These are phyloP conservation scores for Melanostigma gelatinosum DNA, from an alignment of 2,113 vertebrate genomes.

Conservation along the genomic window DNA sequence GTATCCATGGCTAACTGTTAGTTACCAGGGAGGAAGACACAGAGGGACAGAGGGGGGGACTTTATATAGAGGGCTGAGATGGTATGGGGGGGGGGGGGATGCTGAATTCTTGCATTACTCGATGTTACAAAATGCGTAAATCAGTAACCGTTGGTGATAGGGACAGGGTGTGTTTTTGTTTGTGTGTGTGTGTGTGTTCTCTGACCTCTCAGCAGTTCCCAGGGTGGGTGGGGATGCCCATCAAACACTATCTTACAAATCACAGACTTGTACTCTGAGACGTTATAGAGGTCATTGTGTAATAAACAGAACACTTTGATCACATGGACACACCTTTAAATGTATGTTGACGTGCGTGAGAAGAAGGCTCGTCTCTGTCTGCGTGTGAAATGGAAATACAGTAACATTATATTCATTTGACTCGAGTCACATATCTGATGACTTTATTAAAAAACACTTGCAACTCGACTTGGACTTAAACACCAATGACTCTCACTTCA, in stretches of 20 bases:
- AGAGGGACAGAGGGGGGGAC: not conserved
- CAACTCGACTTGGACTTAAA: not conserved
- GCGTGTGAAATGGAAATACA: not conserved
- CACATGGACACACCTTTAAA: slow-evolving; percentile 20
- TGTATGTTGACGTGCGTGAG: not conserved
- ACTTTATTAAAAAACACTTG: not conserved
- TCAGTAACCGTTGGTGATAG: slow-evolving; percentile 67
- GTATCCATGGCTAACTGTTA: slow-evolving; percentile 70
- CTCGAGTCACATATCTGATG: not conserved
- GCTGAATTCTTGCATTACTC: slow-evolving; percentile 12
- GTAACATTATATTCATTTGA: not conserved
- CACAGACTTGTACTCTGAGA: slow-evolving; percentile 19
- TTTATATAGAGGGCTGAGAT: slow-evolving; percentile 57
- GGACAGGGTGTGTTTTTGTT: slow-evolving; percentile 54
- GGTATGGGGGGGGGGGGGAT: slow-evolving; percentile 10
- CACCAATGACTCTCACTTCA: not conserved
- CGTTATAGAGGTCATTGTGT: slow-evolving; percentile 26
- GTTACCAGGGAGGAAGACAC: slow-evolving; percentile 41
- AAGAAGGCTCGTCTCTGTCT: not conserved
- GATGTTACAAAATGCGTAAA: slow-evolving; percentile 64
- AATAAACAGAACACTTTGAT: slow-evolving; percentile 58
- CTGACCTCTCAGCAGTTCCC: slow-evolving; percentile 49
- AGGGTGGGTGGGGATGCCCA: slow-evolving; percentile 62
- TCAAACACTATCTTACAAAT: slow-evolving; percentile 25
- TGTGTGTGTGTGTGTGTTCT: slow-evolving; percentile 16